Conservation (phyloP, 2,888 invertebrate genomes). For the Mystacides longicornis region DNA sequence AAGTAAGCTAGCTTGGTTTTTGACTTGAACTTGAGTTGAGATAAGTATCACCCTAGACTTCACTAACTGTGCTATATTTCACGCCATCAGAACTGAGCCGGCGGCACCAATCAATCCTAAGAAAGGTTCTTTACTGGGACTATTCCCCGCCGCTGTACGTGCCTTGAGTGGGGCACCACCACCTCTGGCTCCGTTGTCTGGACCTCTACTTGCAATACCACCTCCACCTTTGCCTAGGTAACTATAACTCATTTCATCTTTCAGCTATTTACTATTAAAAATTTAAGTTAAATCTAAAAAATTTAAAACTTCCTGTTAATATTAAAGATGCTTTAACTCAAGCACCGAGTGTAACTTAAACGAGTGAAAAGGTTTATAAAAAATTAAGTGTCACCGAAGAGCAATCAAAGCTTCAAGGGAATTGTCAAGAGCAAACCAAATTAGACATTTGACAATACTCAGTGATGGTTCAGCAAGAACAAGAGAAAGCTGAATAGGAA, state of each 20-base stretch:
- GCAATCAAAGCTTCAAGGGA: too few relatives aligned
- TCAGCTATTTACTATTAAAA: background rate
- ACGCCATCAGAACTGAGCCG: conserved; percentile 4
- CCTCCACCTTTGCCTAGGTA: conserved; percentile 65
- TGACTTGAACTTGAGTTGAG: too few relatives aligned
- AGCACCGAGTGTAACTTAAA: too few relatives aligned
- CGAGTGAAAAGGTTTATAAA: too few relatives aligned
- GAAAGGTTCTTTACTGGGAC: conserved; percentile 37
- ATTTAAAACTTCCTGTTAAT: background rate
- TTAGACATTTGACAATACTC: too few relatives aligned
- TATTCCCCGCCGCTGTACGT: conserved; percentile 39
- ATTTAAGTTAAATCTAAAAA: background rate
- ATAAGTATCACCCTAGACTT: too few relatives aligned
- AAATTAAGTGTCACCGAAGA: too few relatives aligned
- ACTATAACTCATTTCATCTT: background rate
- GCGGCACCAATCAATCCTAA: conserved; percentile 1
- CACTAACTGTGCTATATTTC: too few relatives aligned
- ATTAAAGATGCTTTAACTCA: background rate
- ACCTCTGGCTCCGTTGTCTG: conserved; percentile 50
- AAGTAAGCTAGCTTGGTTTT: too few relatives aligned
- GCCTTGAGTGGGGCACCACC: conserved; percentile 39
- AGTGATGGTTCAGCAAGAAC: too few relatives aligned
- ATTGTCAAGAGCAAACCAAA: too few relatives aligned
- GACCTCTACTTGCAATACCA: conserved; percentile 58
- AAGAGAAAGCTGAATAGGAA: too few relatives aligned